Base-by-base conservation (phyloP, 2,113 vertebrate species). In the Lamprologus sp. region DNA sequence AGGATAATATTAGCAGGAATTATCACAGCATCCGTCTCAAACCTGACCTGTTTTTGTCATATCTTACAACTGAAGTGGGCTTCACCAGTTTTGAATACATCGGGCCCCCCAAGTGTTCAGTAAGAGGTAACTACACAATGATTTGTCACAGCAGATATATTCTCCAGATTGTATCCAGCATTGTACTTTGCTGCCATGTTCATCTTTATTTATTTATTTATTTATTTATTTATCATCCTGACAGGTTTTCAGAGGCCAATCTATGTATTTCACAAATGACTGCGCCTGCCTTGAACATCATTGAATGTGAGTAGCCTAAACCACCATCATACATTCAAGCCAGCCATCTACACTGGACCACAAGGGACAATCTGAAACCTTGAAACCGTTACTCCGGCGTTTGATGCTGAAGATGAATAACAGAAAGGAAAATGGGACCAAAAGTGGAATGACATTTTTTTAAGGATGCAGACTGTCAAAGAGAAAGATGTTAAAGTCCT, bases 191-290 rank as follows among this genome's bases (percentile, higher is more conserved):
- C 47, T 49, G 42, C 10, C 73, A 68, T 65, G 7, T 60, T 80
- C 2, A 87, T 54, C 26, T 7, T 60, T 31, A 10, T 47, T 80
- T 42, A 58, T 58, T 8, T 21, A 3, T 3, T n/a, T n/a, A n/a
- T 7, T 60, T 31, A 10, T 47, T 80, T 42, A 58, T 58, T 8
- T 21, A 3, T 3, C 60, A 8, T 60, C 3, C 2, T 77, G 26
- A n/a, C 90, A 98, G 97, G 97, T 91, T 98, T 98, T 94, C 97
- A 98, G 92, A 97, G 97, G 92, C 97, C 97, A 65, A 95, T 98
- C 70, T 98, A 97, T 92, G 92, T 97, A 88, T 97, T 97, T 94
- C 96, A 97, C 96, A 98, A 98, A 95, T 97, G 96, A 94, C 93
- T 90, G 10, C 86, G 55, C 80, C 83, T 90, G 91, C 93, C 93